Evolutionary conservation across 2,113 vertebrate species (phyloP).

Genomic region (Coptodon rendalli): DNA sequence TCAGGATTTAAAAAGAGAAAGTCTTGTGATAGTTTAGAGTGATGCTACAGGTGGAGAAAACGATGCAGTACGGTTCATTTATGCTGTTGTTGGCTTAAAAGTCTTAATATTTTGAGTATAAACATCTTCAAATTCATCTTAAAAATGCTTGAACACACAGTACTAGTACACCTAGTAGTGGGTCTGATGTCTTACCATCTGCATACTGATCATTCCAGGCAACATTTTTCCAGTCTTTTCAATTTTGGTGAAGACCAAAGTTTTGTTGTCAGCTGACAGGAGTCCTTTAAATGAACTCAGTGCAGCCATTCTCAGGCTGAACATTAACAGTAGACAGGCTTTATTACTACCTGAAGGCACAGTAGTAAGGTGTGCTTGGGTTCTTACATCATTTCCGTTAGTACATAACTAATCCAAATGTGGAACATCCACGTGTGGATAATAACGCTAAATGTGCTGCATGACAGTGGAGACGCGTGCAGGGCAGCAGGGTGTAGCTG

Average conservation of each 20-base stretch:
- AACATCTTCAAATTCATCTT: not conserved
- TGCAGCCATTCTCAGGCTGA: not conserved
- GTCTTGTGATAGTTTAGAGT: not conserved
- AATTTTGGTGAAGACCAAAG: not conserved
- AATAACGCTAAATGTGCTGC: not conserved
- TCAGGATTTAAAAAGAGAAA: not conserved
- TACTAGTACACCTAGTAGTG: not conserved
- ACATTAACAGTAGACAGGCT: not conserved
- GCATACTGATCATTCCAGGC: not conserved
- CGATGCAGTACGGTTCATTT: accelerated
- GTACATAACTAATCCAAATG: not conserved
- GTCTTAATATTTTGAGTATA: not conserved
- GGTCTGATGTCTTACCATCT: not conserved
- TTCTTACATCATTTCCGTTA: not conserved
- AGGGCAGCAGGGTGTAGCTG: not conserved
- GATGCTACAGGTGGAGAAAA: not conserved
- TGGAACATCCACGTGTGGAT: not conserved
- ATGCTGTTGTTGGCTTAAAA: not conserved
- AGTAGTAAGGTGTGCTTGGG: not conserved
- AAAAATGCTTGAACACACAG: not conserved
- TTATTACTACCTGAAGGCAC: not conserved
- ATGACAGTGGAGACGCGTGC: not conserved
- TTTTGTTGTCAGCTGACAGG: not conserved
- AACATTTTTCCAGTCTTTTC: not conserved
- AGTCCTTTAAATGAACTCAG: not conserved